These are phyloP conservation scores for Pristiophorus japonicus DNA, from an alignment of 2,113 vertebrate species.

Conservation along the genomic window DNA sequence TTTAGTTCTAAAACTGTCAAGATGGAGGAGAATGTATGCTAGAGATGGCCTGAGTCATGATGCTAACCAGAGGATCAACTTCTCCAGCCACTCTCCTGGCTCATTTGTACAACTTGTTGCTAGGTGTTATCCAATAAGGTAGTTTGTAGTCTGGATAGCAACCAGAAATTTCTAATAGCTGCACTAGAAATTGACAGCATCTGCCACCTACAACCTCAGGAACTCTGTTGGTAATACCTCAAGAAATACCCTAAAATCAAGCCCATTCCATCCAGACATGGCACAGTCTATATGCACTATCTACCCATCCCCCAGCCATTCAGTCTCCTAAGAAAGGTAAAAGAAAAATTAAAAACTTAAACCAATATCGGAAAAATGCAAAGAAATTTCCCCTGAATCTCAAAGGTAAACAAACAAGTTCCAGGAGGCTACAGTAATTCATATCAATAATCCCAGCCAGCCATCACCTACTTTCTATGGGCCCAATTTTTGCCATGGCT, in stretches of 20 bases:
- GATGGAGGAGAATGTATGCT: neutral
- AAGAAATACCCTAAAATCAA: neutral
- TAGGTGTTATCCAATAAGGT: neutral
- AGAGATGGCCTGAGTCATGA: neutral
- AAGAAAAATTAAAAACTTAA: neutral
- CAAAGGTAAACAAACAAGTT: neutral
- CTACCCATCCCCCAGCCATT: neutral
- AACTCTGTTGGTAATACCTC: neutral
- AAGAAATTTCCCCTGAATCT: too few species aligned
- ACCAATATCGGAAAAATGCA: neutral
- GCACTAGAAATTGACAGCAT: neutral
- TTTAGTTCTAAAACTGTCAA: neutral
- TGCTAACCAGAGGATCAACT: neutral
- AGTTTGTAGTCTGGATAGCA: neutral
- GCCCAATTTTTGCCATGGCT: too few species aligned
- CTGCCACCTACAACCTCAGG: neutral
- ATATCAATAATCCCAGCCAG: neutral
- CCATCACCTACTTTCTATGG: neutral
- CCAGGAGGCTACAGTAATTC: neutral
- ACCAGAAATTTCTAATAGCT: neutral
- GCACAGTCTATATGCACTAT: neutral
- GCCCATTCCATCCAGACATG: neutral
- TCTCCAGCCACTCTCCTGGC: neutral
- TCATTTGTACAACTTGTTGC: neutral
- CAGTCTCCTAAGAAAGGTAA: neutral